A percentile compares a stretch with the other conserved stretches of the same genome.
Evolutionary conservation across 1,140 invertebrate species (phyloP).

Genomic region (Eueides isabella): DNA sequence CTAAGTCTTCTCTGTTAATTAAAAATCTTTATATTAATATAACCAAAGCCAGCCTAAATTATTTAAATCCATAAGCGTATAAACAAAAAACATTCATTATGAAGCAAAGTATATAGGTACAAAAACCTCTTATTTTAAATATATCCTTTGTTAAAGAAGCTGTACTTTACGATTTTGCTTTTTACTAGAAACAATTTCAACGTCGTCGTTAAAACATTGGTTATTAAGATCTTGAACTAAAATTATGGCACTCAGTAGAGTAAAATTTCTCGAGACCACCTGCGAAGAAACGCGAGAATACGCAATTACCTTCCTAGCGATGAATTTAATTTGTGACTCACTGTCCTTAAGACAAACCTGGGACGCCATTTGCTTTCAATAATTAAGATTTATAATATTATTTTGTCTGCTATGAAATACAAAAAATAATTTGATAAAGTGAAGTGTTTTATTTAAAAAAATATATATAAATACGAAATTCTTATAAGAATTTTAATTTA

Average conservation of each 20-base stretch:
- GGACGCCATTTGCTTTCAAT: conserved; percentile 24
- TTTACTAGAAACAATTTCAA: conserved; percentile 43
- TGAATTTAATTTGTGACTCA: conserved; percentile 49
- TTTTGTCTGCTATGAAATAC: not conserved
- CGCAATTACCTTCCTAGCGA: conserved; percentile 47
- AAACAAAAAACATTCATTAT: too few species aligned
- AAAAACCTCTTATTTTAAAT: conserved; percentile 15
- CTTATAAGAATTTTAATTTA: not conserved
- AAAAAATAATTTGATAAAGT: not conserved
- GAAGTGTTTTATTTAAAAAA: not conserved
- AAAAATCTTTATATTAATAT: too few species aligned
- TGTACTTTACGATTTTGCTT: conserved; percentile 24
- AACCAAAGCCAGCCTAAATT: too few species aligned
- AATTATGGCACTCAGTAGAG: conserved; percentile 45
- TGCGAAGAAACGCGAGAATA: conserved; percentile 48
- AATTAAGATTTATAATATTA: conserved; percentile 10
- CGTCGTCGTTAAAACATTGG: conserved; percentile 46
- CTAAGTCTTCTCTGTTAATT: too few species aligned
- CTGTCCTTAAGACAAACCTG: conserved; percentile 37
- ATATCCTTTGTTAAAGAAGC: conserved; percentile 21
- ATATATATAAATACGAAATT: not conserved
- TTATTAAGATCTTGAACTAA: conserved; percentile 45
- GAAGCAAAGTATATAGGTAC: not conserved
- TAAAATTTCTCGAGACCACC: conserved; percentile 38
- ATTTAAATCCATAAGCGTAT: too few species aligned